Evolutionary conservation across 2,113 vertebrate species (phyloP).

Genomic region (Rhegmatorhina hoffmannsi): DNA sequence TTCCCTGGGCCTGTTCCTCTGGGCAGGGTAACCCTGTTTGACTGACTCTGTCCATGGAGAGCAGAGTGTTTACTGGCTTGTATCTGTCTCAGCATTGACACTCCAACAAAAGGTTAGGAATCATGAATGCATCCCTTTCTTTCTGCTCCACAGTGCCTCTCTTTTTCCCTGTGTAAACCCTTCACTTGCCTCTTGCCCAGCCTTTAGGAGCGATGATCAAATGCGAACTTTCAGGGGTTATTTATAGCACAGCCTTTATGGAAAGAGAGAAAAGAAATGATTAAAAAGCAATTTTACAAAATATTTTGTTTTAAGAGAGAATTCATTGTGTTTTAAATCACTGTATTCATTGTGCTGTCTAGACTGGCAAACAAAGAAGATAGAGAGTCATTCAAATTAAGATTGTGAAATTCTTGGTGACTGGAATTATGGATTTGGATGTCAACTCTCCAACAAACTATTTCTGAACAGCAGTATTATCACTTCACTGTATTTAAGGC

Average conservation of each 20-base stretch:
- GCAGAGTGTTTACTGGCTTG: slow-evolving; percentile 70
- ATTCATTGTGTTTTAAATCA: slow-evolving; percentile 78
- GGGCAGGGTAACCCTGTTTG: background rate
- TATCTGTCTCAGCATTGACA: slow-evolving; percentile 64
- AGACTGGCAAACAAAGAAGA: slow-evolving; percentile 75
- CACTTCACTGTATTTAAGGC: slow-evolving; percentile 73
- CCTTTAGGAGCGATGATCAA: slow-evolving; percentile 76
- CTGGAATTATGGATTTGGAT: slow-evolving; percentile 72
- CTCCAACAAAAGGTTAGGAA: slow-evolving; percentile 67
- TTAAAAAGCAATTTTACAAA: slow-evolving; percentile 80
- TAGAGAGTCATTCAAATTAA: slow-evolving; percentile 70
- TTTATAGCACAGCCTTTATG: slow-evolving; percentile 79
- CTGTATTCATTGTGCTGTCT: slow-evolving; percentile 75
- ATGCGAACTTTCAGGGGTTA: slow-evolving; percentile 78
- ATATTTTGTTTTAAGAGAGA: slow-evolving; percentile 81
- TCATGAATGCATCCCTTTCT: slow-evolving; percentile 78
- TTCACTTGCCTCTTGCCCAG: slow-evolving; percentile 72
- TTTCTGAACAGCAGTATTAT: slow-evolving; percentile 74
- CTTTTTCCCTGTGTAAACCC: slow-evolving; percentile 74
- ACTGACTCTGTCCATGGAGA: slow-evolving; percentile 22
- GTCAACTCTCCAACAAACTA: slow-evolving; percentile 72
- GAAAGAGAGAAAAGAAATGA: slow-evolving; percentile 78
- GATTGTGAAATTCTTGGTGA: slow-evolving; percentile 63
- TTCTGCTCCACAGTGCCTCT: slow-evolving; percentile 69
- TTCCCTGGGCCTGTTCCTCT: background rate